Conservation (phyloP, 2,113 vertebrate species). For the Rallus limicola region DNA sequence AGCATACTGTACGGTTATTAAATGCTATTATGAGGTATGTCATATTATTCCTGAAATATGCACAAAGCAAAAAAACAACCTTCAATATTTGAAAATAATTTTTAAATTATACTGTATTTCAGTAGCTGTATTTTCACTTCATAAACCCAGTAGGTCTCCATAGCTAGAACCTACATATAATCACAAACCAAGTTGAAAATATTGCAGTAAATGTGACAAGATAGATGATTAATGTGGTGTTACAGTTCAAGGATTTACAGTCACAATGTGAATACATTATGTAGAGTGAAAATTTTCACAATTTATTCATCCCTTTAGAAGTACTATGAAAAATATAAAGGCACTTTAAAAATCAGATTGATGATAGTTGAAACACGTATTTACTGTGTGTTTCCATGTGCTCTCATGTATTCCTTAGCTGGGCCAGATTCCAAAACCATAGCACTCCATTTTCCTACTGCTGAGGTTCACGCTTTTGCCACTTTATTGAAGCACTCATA, state of each 20-base stretch:
- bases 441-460: neutral
- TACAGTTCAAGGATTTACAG: neutral
- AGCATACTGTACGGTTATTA: neutral
- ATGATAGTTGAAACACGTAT: neutral
- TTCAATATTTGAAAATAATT: neutral
- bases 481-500: neutral
- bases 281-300: neutral
- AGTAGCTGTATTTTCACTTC: neutral
- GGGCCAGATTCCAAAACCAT: neutral
- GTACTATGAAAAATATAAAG: neutral
- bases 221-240: neutral
- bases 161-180: neutral
- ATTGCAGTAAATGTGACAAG: conserved; percentile 2
- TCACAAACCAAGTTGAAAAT: neutral
- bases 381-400: neutral
- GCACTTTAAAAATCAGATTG: neutral
- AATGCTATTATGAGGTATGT: neutral
- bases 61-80: neutral
- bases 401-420: neutral
- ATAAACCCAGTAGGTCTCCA: neutral
- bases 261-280: neutral
- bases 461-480: neutral
- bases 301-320: conserved; percentile 22
- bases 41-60: neutral
- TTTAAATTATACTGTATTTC: neutral